These are phyloP conservation scores for Pararge aegeria DNA, from an alignment of 1,140 invertebrate genomes.

Conservation along the genomic window DNA sequence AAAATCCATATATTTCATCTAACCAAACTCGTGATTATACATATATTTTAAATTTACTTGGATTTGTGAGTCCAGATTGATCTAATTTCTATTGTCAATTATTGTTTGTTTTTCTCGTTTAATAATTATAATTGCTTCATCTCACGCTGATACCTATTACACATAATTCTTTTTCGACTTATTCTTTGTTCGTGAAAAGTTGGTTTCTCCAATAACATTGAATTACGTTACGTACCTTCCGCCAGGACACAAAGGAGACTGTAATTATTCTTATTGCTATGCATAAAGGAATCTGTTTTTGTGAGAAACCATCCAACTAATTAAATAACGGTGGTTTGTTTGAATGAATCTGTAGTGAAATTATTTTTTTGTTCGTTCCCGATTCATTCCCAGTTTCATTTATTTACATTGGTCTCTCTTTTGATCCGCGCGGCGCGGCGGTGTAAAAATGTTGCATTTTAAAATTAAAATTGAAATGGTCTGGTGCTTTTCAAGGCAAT, in stretches of 20 bases:
- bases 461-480: not conserved
- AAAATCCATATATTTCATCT: too few relatives aligned
- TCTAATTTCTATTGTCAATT: too few relatives aligned
- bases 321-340: slow-evolving; percentile 17
- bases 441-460: slow-evolving; percentile 4
- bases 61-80: too few relatives aligned
- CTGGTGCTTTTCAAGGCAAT: not conserved
- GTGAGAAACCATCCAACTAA: slow-evolving; percentile 30
- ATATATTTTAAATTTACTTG: too few relatives aligned
- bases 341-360: slow-evolving; percentile 20
- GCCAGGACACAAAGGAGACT: slow-evolving; percentile 16
- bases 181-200: slow-evolving; percentile 22
- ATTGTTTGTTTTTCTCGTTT: not conserved
- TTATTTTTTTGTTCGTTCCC: slow-evolving; percentile 9
- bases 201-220: slow-evolving; percentile 20
- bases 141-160: slow-evolving; percentile 8
- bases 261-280: slow-evolving; percentile 29
- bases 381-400: not conserved
- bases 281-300: slow-evolving; percentile 26
- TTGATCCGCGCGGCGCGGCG: not conserved
- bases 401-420: not conserved
- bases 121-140: slow-evolving; percentile 19
- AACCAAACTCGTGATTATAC: too few relatives aligned
- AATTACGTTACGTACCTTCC: slow-evolving; percentile 21
- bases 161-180: slow-evolving; percentile 20